phyloP scores from a whole-genome alignment of 2,113 vertebrate species.

The Daboia siamensis region DNA sequence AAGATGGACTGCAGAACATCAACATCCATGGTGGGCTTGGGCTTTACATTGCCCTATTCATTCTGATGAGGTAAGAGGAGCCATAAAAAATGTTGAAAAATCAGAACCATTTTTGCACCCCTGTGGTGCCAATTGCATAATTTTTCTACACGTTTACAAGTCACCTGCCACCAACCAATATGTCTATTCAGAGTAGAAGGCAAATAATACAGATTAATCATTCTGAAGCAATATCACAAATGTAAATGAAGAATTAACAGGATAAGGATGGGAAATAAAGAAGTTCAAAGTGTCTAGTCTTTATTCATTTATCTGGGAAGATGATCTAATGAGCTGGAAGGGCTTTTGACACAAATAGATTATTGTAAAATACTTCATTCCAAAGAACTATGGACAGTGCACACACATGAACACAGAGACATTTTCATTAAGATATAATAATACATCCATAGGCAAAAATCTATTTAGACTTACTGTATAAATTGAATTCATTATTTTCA shows the following conservation, averaged over 20 bases:
- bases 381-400: background rate
- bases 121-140: background rate
- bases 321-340: background rate
- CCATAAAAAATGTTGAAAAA: background rate
- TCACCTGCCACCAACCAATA: background rate
- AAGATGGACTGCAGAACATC: background rate
- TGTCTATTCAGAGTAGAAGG: background rate
- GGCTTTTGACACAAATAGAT: background rate
- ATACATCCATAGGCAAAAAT: background rate
- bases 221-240: background rate
- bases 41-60: background rate
- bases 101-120: background rate
- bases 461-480: background rate
- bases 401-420: background rate
- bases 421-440: background rate
- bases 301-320: background rate
- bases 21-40: background rate
- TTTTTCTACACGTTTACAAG: background rate
- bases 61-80: background rate
- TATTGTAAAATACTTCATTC: background rate
- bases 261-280: background rate
- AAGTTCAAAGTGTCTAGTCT: background rate
- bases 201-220: background rate
- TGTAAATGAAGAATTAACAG: background rate
- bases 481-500: constrained; percentile 4